These are phyloP conservation scores for Delichon dasypus DNA, from an alignment of 2,797 vertebrate genomes.

Conservation along the genomic window DNA sequence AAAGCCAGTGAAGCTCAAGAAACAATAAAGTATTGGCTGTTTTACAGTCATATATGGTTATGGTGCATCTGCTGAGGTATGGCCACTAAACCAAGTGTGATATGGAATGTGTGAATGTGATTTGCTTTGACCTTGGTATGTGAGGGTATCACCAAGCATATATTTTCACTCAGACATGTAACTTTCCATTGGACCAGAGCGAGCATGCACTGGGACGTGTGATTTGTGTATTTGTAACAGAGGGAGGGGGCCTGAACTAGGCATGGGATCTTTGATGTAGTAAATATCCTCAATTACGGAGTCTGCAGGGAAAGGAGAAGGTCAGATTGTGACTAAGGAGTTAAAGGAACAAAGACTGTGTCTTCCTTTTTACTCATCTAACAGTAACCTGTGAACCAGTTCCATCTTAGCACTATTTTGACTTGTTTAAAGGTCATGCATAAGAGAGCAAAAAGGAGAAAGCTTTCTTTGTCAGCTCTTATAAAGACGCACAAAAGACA, in stretches of 20 bases:
- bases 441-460: not conserved
- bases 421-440: not conserved
- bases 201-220: not conserved
- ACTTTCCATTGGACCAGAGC: slow-evolving; percentile 36
- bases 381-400: slow-evolving; percentile 16
- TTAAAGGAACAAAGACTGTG: slow-evolving; percentile 12
- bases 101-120: slow-evolving; percentile 57
- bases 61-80: not conserved
- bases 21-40: not conserved
- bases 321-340: slow-evolving; percentile 10
- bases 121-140: slow-evolving; percentile 34
- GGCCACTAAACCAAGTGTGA: not conserved
- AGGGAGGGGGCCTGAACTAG: not conserved
- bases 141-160: not conserved
- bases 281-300: slow-evolving; percentile 29
- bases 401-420: not conserved
- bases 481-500: not conserved
- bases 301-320: slow-evolving; percentile 14
- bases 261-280: not conserved
- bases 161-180: slow-evolving; percentile 48
- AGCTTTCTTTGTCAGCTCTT: not conserved
- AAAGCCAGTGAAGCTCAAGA: not conserved
- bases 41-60: not conserved
- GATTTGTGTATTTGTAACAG: slow-evolving; percentile 35
- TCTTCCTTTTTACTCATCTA: slow-evolving; percentile 41